Evolutionary conservation across 2,113 vertebrate species (phyloP), one percentile per base, ranked within the genome.

Genomic region (Pitta sordida): DNA sequence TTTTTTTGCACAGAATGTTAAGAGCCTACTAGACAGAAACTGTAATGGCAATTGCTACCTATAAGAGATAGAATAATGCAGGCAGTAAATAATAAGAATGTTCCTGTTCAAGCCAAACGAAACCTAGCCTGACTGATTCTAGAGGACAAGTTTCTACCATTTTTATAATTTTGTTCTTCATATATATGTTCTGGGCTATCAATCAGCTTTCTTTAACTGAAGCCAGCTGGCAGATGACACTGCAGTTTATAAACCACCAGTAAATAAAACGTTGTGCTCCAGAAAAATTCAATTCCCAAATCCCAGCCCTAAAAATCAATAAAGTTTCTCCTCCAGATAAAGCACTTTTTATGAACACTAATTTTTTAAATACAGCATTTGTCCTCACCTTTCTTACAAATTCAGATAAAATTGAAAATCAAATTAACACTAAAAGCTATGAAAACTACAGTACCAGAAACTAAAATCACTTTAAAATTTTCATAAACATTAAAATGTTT

Each of bases 221-320:
- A 69, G 59, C 43, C 78, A 90, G 48, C 48, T 94, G 86, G 67
- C 84, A 91, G 51, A 46, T 94, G 78, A 84, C 70, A 80, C 44
- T 60, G 49, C 84, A 91, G 70, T 94, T 87, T 77, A 83, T 93
- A 85, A 94, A 14, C 36, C 30, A 55, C 48, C 22, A 68, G 68
- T 92, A 94, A 91, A 91, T 93, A 95, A 94, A 91, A 90, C 55
- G 76, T 83, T 89, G 87, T 55, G 63, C 44, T 91, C 37, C 76
- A 87, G 83, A 94, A 96, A 94, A 94, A 87, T 82, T 64, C 41
- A 73, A 39, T 94, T 96, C 76, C 39, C 63, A 89, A 83, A 83
- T 75, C 44, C 52, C 68, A 86, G 29, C 73, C 76, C 68, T 78
- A 79, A 90, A 94, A 93, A 71, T 90, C 93, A 78, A 78, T 91